These are phyloP conservation scores for Platycheirus albimanus DNA, from an alignment of 2,888 invertebrate species.

Conservation along the genomic window DNA sequence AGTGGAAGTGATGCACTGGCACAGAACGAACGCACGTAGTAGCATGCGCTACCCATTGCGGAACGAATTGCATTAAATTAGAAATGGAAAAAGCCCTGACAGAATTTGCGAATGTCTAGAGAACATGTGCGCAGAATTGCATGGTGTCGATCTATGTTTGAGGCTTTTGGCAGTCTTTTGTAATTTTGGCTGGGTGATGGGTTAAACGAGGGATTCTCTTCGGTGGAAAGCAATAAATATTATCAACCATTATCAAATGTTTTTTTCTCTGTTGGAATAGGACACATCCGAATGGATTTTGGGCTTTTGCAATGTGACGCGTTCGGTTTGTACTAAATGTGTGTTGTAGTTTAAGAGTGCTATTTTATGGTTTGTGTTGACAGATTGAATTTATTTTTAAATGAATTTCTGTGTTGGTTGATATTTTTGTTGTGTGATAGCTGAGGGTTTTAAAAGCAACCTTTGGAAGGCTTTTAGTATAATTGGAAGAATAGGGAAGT, in stretches of 20 bases:
- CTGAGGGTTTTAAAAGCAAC: slow-evolving; percentile 7
- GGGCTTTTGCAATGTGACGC: slow-evolving; percentile 31
- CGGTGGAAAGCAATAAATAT: slow-evolving; percentile 62
- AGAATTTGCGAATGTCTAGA: slow-evolving; percentile 52
- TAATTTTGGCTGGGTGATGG: slow-evolving; percentile 4
- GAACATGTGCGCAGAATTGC: slow-evolving; percentile 72
- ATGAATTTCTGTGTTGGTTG: slow-evolving; percentile 52
- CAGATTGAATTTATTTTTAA: slow-evolving; percentile 72
- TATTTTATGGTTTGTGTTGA: slow-evolving; percentile 71
- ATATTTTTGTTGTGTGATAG: slow-evolving; percentile 14
- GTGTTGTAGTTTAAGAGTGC: no score
- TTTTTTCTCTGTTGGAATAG: slow-evolving; percentile 25
- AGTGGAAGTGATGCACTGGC: slow-evolving; percentile 50
- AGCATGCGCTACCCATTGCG: slow-evolving; percentile 59
- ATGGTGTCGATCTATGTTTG: slow-evolving; percentile 67
- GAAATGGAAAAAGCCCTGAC: slow-evolving; percentile 34
- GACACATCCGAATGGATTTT: slow-evolving; percentile 38
- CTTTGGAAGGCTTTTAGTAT: slow-evolving; percentile 29
- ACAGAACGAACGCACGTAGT: not conserved
- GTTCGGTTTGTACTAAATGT: slow-evolving; percentile 17
- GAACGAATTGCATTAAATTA: slow-evolving; percentile 72
- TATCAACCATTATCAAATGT: slow-evolving; percentile 53
- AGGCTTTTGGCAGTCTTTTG: slow-evolving; percentile 38
- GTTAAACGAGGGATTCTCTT: slow-evolving; percentile 21
- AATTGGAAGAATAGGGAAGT: slow-evolving; percentile 35